These are phyloP conservation scores for Isoperla grammatica DNA, from an alignment of 2,888 invertebrate species.

Conservation along the genomic window DNA sequence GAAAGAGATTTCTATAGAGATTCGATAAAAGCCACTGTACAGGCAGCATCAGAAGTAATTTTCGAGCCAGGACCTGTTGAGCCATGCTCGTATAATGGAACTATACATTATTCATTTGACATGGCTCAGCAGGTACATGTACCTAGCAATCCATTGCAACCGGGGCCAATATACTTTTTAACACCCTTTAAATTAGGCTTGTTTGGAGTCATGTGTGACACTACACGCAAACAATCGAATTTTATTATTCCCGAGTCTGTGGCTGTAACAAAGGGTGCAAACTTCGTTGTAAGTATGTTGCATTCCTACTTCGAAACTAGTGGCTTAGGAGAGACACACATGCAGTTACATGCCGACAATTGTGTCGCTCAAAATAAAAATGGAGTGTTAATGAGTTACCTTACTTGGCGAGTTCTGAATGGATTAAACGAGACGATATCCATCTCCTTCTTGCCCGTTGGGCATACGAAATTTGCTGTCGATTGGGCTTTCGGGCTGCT, in stretches of 20 bases:
- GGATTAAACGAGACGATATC: background rate
- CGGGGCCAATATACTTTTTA: constrained; percentile 27
- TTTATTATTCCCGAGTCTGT: constrained; percentile 25
- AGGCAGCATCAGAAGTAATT: too few relatives aligned
- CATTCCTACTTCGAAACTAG: background rate
- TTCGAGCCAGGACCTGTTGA: background rate
- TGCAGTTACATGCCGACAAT: constrained; percentile 27
- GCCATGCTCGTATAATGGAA: background rate
- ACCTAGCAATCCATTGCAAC: constrained; percentile 26
- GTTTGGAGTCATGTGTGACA: constrained; percentile 27
- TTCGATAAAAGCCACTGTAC: background rate
- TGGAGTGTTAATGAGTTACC: constrained; percentile 17
- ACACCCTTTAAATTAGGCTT: constrained; percentile 27
- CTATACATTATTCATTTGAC: constrained; percentile 26
- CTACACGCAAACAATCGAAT: constrained; percentile 15
- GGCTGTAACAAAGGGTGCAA: background rate
- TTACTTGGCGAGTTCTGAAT: background rate
- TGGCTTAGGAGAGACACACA: constrained; percentile 17
- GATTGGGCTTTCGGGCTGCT: constrained; percentile 16
- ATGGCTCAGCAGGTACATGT: constrained; percentile 28
- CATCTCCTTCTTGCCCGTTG: constrained; percentile 8
- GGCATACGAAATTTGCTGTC: constrained; percentile 17
- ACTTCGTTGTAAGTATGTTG: too few relatives aligned
- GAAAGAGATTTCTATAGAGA: constrained; percentile 1
- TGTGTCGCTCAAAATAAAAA: constrained; percentile 30